These are phyloP conservation scores for Callaeas wilsoni DNA, from an alignment of 2,113 vertebrate species.

Conservation along the genomic window DNA sequence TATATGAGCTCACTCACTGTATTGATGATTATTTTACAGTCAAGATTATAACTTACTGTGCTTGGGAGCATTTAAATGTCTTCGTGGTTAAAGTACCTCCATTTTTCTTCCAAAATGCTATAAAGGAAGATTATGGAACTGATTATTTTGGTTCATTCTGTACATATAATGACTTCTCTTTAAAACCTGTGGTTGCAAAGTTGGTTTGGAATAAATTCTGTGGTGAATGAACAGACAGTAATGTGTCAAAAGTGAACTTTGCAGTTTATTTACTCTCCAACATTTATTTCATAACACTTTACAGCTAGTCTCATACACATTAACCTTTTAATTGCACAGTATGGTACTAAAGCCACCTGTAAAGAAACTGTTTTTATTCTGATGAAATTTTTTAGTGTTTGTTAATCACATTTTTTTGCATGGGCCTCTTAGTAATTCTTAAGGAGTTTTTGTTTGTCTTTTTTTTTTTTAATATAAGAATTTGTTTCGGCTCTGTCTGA, in stretches of 20 bases:
- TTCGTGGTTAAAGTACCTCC: not conserved
- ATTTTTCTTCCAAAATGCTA: not conserved
- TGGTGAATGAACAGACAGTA: not conserved
- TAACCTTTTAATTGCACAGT: not conserved
- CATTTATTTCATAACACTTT: not conserved
- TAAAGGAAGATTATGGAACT: not conserved
- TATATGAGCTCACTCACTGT: not conserved
- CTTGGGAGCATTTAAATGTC: not conserved
- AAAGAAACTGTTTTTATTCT: not conserved
- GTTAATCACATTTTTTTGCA: not conserved
- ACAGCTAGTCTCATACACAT: not conserved
- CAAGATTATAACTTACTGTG: not conserved
- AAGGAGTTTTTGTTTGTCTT: not conserved
- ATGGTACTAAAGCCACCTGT: not conserved
- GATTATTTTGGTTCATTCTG: not conserved
- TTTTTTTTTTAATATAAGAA: not conserved
- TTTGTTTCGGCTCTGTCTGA: not conserved
- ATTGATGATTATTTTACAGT: not conserved
- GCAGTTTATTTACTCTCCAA: not conserved
- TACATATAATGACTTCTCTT: not conserved
- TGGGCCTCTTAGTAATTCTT: not conserved
- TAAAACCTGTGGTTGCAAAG: not conserved
- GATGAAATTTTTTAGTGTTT: not conserved
- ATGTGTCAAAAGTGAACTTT: not conserved
- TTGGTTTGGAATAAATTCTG: not conserved